Conservation (phyloP, 2,113 vertebrate species). For the Paratilapia polleni region DNA sequence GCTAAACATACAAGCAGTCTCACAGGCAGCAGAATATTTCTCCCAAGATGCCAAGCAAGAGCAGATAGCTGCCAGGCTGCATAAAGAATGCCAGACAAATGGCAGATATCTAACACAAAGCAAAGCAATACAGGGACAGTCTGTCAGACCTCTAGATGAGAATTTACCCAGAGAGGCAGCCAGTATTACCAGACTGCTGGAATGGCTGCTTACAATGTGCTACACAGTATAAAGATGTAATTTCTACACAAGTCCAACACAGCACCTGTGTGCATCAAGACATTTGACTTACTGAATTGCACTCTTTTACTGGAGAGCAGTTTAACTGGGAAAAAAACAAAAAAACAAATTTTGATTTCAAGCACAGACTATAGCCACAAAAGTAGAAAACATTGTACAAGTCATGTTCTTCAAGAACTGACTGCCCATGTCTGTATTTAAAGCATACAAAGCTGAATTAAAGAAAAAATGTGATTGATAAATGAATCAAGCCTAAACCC, state of each 20-base stretch:
- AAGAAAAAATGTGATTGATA: background rate
- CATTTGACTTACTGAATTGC: background rate
- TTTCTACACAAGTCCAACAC: conserved; percentile 1
- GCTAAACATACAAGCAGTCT: conserved; percentile 51
- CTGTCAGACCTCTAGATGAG: conserved; percentile 48
- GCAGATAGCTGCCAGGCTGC: conserved; percentile 52
- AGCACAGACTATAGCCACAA: background rate
- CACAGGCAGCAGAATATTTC: conserved; percentile 32
- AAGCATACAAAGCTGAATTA: background rate
- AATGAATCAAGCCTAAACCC: conserved; percentile 11
- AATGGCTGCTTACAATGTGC: conserved; percentile 17
- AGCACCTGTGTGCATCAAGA: background rate
- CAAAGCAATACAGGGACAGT: conserved; percentile 49
- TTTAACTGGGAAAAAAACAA: background rate
- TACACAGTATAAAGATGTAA: background rate
- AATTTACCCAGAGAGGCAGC: conserved; percentile 42
- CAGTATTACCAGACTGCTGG: conserved; percentile 34
- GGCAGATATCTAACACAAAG: conserved; percentile 57
- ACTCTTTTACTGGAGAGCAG: background rate
- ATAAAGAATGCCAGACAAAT: conserved; percentile 57
- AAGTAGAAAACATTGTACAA: background rate
- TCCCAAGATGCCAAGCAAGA: conserved; percentile 41
- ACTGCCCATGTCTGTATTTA: background rate
- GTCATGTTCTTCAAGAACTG: background rate
- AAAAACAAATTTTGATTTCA: background rate